phyloP scores from a whole-genome alignment of 2,888 invertebrate genomes.

The Cylloceria caligata region DNA sequence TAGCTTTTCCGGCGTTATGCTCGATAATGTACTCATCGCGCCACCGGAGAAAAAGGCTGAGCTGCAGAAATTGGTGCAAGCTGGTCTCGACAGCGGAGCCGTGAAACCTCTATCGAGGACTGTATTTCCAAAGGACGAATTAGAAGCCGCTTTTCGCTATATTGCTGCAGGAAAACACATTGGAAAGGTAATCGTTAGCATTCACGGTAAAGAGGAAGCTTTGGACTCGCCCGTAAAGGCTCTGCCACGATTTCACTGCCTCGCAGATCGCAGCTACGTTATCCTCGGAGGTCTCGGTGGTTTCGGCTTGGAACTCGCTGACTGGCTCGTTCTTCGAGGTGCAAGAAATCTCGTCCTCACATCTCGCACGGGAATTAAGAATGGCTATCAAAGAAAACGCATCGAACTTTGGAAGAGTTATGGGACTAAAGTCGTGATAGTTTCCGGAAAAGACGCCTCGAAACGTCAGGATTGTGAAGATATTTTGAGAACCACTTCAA shows the following conservation, averaged over 20 bases:
- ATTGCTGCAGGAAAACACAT: conserved; percentile 91
- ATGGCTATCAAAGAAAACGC: conserved; percentile 93
- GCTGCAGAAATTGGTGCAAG: conserved; percentile 86
- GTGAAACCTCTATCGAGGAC: conserved; percentile 89
- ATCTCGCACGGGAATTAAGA: conserved; percentile 91
- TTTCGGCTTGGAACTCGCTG: conserved; percentile 94
- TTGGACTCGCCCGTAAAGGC: conserved; percentile 80
- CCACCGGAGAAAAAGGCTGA: conserved; percentile 85
- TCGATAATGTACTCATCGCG: conserved; percentile 88
- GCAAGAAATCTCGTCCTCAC: conserved; percentile 92
- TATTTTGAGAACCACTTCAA: conserved; percentile 87
- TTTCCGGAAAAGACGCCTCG: conserved; percentile 89
- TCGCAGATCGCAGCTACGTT: conserved; percentile 86
- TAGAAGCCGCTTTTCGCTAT: conserved; percentile 90
- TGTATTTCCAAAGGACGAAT: conserved; percentile 88
- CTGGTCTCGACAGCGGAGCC: conserved; percentile 88
- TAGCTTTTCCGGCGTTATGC: conserved; percentile 91
- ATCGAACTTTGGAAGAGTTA: conserved; percentile 89
- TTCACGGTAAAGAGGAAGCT: conserved; percentile 72
- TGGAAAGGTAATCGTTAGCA: conserved; percentile 87
- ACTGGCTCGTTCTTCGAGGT: conserved; percentile 94
- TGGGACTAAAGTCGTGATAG: conserved; percentile 89
- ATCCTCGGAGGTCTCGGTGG: conserved; percentile 95
- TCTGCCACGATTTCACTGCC: conserved; percentile 85
- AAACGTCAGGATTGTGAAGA: conserved; percentile 89